A percentile compares a stretch with the other conserved stretches of the same genome.
Evolutionary conservation across 2,888 invertebrate species (phyloP).

Genomic region (Dusona sp.): DNA sequence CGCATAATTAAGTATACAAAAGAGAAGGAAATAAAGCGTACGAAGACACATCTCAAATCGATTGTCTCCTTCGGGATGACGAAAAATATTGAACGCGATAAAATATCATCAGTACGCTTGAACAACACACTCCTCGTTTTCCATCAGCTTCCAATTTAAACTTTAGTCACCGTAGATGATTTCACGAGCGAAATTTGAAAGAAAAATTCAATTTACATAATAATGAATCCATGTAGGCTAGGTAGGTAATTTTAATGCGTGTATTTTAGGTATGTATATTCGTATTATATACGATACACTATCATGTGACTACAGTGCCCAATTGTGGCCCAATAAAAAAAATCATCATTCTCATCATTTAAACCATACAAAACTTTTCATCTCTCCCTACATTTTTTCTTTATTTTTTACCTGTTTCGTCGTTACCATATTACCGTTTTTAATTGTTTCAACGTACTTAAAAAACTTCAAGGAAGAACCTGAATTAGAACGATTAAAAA

Average conservation of each 20-base stretch:
- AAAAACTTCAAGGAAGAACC: not conserved
- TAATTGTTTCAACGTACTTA: not conserved
- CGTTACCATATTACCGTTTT: too few species aligned
- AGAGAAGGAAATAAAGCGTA: conserved; percentile 1
- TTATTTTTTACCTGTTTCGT: not conserved
- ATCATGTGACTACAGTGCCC: conserved; percentile 68
- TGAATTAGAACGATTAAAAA: not conserved
- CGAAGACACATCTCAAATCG: not conserved
- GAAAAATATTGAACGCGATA: conserved; percentile 8
- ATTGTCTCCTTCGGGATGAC: conserved; percentile 46
- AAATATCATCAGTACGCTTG: not conserved
- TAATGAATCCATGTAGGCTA: conserved; percentile 43
- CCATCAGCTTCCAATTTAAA: conserved; percentile 70
- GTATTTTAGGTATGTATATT: conserved; percentile 71
- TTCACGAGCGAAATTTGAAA: conserved; percentile 6
- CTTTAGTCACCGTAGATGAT: conserved; percentile 62
- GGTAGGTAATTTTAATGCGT: conserved; percentile 72
- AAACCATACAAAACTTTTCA: not conserved
- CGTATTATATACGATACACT: conserved; percentile 63
- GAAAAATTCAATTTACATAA: conserved; percentile 14
- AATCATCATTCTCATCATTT: conserved; percentile 71
- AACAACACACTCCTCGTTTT: conserved; percentile 56
- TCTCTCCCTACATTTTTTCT: not conserved
- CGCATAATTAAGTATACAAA: conserved; percentile 44
- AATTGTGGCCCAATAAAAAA: conserved; percentile 71